phyloP scores from a whole-genome alignment of 2,888 invertebrate genomes.

The Pterobdella sp. region DNA sequence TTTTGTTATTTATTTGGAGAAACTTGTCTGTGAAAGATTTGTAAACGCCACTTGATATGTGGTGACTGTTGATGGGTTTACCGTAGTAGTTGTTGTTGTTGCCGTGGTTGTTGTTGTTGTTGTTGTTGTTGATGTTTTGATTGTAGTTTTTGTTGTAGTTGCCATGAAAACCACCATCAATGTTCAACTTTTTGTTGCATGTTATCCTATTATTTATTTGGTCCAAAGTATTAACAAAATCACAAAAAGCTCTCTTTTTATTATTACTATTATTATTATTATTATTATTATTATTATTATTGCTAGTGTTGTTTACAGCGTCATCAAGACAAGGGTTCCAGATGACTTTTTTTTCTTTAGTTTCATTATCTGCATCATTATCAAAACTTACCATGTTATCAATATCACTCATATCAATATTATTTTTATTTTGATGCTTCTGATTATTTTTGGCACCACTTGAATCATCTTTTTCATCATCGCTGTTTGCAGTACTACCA shows the following conservation, averaged over 20 bases:
- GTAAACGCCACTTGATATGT: background rate
- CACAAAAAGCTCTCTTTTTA: background rate
- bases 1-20: background rate
- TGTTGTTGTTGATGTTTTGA: slow-evolving; percentile 12
- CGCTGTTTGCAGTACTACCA: too few species aligned
- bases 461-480: too few species aligned
- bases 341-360: too few species aligned
- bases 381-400: too few species aligned
- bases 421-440: too few species aligned
- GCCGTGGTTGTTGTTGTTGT: slow-evolving; percentile 2
- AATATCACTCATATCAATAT: too few species aligned
- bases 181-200: background rate
- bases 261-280: slow-evolving; percentile 10
- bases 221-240: background rate
- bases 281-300: slow-evolving; percentile 1
- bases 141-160: slow-evolving; percentile 4
- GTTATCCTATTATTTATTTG: background rate
- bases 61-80: background rate
- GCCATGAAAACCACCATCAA: too few species aligned
- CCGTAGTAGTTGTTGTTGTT: background rate
- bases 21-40: background rate
- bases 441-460: too few species aligned
- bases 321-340: too few species aligned
- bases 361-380: too few species aligned
- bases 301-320: background rate